A percentile compares a stretch with the other conserved stretches of the same genome.
These are phyloP conservation scores for Antheraea mylitta DNA, from an alignment of 1,140 invertebrate species.

Conservation along the genomic window DNA sequence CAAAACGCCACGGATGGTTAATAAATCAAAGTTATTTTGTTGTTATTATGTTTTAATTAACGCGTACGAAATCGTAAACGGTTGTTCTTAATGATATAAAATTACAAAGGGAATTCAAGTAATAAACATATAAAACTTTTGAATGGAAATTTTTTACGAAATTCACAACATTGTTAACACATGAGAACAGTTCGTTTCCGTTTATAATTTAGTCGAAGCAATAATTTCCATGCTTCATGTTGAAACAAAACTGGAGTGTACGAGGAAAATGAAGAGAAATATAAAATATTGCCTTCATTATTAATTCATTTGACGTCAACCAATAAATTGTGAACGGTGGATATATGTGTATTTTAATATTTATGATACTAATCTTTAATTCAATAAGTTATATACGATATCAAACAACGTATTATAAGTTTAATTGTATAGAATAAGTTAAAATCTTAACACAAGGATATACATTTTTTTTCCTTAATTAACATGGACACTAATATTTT, in stretches of 20 bases:
- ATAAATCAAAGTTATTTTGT: too few relatives aligned
- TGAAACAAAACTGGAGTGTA: not conserved
- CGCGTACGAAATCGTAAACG: too few relatives aligned
- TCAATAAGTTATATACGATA: too few relatives aligned
- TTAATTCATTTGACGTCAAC: too few relatives aligned
- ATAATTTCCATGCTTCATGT: not conserved
- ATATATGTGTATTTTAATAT: not conserved
- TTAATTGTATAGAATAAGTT: too few relatives aligned
- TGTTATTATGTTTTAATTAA: too few relatives aligned
- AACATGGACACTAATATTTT: too few relatives aligned
- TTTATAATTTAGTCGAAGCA: not conserved
- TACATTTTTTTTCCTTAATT: too few relatives aligned
- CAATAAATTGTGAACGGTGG: not conserved
- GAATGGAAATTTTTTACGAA: not conserved
- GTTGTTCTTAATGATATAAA: not conserved
- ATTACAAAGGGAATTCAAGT: not conserved
- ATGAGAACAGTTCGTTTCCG: conserved; percentile 7
- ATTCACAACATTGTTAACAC: not conserved
- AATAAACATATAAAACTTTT: not conserved
- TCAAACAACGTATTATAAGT: too few relatives aligned
- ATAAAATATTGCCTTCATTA: not conserved
- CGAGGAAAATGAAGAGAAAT: not conserved
- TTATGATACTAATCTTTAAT: too few relatives aligned
- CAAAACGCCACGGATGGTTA: too few relatives aligned
- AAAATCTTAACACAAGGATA: too few relatives aligned